phyloP scores from a whole-genome alignment of 1,140 invertebrate genomes.

The Philotrypesis tridentata region DNA sequence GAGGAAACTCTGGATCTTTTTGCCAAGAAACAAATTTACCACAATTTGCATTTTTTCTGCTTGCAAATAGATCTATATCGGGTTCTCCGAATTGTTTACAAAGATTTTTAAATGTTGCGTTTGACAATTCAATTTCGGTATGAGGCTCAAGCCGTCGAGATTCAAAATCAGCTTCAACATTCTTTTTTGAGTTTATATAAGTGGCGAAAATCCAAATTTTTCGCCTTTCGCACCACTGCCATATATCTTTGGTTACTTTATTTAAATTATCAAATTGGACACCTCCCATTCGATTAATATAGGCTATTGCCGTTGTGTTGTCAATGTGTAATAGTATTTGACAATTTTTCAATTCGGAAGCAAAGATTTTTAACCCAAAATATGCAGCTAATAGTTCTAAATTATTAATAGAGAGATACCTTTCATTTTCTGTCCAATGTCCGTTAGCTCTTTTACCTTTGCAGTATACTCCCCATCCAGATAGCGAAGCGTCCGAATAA shows the following conservation, averaged over 20 bases:
- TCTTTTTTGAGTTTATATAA: constrained; percentile 54
- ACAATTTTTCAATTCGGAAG: constrained; percentile 52
- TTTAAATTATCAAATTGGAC: constrained; percentile 3
- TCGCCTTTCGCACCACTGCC: constrained; percentile 54
- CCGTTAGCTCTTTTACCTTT: too few species aligned
- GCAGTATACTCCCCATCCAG: background rate
- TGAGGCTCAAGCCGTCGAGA: constrained; percentile 45
- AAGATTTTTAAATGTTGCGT: constrained; percentile 44
- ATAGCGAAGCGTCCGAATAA: background rate
- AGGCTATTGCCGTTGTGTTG: constrained; percentile 66
- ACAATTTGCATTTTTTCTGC: constrained; percentile 37
- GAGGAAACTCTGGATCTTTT: constrained; percentile 47
- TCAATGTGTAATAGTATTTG: constrained; percentile 63
- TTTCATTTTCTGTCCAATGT: constrained; percentile 12
- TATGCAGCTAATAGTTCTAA: constrained; percentile 44
- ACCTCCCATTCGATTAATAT: constrained; percentile 63
- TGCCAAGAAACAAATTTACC: background rate
- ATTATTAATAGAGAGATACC: constrained; percentile 14
- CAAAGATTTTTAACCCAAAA: constrained; percentile 61
- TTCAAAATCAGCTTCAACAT: constrained; percentile 53
- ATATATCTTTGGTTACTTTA: constrained; percentile 36
- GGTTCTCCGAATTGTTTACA: constrained; percentile 42
- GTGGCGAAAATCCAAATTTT: constrained; percentile 52
- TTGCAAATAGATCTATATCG: constrained; percentile 48
- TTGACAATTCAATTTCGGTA: constrained; percentile 42